Evolutionary conservation across 1,140 invertebrate species (phyloP), one percentile per base, ranked within the genome.

Genomic region (Meloidogyne exigua): DNA sequence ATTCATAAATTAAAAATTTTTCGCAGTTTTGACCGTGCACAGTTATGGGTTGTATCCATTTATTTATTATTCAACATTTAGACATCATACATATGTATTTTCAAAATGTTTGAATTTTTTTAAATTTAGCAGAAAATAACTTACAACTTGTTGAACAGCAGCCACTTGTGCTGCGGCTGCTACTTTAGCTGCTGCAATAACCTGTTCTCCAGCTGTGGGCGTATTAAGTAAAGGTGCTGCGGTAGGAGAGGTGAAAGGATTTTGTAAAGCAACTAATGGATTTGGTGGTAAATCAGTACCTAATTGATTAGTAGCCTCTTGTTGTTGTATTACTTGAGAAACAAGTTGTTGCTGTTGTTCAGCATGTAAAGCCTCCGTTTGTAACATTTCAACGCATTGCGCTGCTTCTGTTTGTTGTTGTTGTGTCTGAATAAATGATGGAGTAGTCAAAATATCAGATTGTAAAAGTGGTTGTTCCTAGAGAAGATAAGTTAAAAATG

Each of bases 151-250:
- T 64, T 73, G 72, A 2, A 73, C 72, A 23, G 72, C 75, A 21
- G 68, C 69, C 1, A 67, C 75, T 63, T 68, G 66, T n/a, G 75
- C 75, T 23, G 75, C 75, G 0, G 68, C 75, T n/a, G 75, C 74
- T 21, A 76, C 39, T 68, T 76, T 57, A 9, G 75, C 42, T 28
- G 66, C 72, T 12, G 76, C 76, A 11, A 75, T 68, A 5, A 77
- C 75, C 42, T 78, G 76, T 18, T 39, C 76, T 49, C 57, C 32
- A 36, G 76, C 32, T 78, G 75, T 42, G 79, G 49, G 63, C 39
- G 72, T 26, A 75, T 57, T 68, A 15, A 76, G 18, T 21, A 76
- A 44, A n/a, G 75, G 57, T 12, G 72, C 42, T 25, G 70, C 10
- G 7, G 72, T 21, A 0, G 71, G 21, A 0, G 72, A 32, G 21